These are phyloP conservation scores for Motacilla tschutschensis DNA, from an alignment of 2,113 vertebrate genomes.

Conservation along the genomic window DNA sequence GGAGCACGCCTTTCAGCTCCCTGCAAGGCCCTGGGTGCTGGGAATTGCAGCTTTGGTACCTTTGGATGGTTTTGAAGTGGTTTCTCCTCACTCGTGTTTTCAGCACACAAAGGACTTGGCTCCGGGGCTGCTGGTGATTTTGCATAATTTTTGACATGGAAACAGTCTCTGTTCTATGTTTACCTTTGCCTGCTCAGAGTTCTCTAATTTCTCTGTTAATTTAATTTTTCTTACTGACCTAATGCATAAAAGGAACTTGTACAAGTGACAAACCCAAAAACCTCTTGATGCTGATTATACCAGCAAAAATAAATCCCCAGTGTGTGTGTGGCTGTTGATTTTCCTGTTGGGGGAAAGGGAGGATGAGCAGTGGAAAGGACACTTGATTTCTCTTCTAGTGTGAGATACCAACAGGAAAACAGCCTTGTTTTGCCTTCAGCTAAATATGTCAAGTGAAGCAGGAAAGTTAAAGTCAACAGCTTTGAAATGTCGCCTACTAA, in stretches of 20 bases:
- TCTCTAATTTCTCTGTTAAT: not conserved
- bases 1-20: slow-evolving; percentile 6
- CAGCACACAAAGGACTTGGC: not conserved
- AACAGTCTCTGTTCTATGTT: not conserved
- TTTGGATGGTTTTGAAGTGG: not conserved
- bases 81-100: not conserved
- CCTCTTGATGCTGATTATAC: not conserved
- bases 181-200: not conserved
- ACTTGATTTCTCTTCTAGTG: not conserved
- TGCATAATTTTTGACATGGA: not conserved
- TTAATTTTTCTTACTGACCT: not conserved
- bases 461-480: slow-evolving; percentile 11
- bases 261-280: not conserved
- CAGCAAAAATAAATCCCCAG: not conserved
- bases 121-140: not conserved
- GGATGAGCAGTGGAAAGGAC: not conserved
- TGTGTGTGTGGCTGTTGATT: not conserved
- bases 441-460: slow-evolving; percentile 22
- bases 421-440: slow-evolving; percentile 45
- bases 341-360: not conserved
- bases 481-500: slow-evolving; percentile 39
- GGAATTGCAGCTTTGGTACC: not conserved
- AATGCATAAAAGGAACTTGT: not conserved
- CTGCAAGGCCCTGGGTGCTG: slow-evolving; percentile 20
- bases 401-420: slow-evolving; percentile 6